phyloP scores from a whole-genome alignment of 2,113 vertebrate genomes.

The Phaethon lepturus region DNA sequence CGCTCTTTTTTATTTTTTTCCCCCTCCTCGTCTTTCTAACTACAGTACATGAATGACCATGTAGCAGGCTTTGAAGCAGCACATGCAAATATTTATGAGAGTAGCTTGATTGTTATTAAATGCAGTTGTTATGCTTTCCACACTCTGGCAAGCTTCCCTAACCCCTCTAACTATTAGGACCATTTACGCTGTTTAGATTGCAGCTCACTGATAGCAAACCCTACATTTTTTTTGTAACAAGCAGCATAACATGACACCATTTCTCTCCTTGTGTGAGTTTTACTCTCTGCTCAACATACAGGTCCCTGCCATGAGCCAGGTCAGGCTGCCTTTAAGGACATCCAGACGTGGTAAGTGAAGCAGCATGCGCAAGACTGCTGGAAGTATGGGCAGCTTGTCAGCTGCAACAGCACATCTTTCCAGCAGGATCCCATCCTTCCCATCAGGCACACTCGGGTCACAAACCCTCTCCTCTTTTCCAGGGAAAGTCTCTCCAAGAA shows the following conservation, averaged over 20 bases:
- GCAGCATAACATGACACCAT: not conserved
- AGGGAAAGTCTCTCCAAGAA: slow-evolving; percentile 19
- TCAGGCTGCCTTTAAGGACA: not conserved
- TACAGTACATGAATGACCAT: slow-evolving; percentile 63
- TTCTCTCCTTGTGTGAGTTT: not conserved
- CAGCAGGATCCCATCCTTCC: slow-evolving; percentile 25
- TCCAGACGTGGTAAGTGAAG: not conserved
- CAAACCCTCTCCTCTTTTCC: not conserved
- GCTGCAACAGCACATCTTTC: not conserved
- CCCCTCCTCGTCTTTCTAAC: slow-evolving; percentile 60
- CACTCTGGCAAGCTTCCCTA: slow-evolving; percentile 48
- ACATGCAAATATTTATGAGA: slow-evolving; percentile 81
- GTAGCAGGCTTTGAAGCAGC: slow-evolving; percentile 71
- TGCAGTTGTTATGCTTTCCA: slow-evolving; percentile 56
- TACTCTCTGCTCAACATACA: not conserved
- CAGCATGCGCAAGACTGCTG: not conserved
- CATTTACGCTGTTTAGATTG: slow-evolving; percentile 56
- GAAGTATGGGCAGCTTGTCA: not conserved
- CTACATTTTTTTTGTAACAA: not conserved
- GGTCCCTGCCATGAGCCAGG: not conserved
- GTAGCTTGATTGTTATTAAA: slow-evolving; percentile 72
- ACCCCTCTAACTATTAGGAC: slow-evolving; percentile 34
- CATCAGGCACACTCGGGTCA: slow-evolving; percentile 5
- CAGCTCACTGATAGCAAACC: slow-evolving; percentile 43
- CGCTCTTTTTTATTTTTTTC: not conserved